Conservation (phyloP, 2,113 vertebrate species). For the Daphoenositta chrysoptera region DNA sequence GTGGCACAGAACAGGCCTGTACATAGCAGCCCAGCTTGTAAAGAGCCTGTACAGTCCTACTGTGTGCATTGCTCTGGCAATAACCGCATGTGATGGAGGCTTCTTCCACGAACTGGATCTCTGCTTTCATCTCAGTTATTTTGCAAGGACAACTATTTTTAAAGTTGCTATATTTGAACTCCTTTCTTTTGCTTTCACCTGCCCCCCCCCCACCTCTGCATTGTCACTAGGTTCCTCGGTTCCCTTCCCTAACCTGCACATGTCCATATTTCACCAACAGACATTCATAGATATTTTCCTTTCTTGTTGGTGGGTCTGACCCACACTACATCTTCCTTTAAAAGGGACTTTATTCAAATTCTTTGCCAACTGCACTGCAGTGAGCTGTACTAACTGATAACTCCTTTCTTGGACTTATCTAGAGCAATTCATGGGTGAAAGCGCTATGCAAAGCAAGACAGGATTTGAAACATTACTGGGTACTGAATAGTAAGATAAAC, state of each 20-base stretch:
- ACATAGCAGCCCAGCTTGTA: background rate
- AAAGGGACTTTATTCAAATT: background rate
- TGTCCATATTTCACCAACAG: background rate
- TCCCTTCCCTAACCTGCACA: background rate
- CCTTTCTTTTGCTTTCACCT: slow-evolving; percentile 34
- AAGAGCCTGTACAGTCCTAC: background rate
- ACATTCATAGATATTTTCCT: background rate
- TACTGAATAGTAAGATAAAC: slow-evolving; percentile 25
- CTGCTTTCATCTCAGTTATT: slow-evolving; percentile 22
- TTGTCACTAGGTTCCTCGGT: background rate
- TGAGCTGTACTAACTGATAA: slow-evolving; percentile 34
- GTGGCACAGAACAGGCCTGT: background rate
- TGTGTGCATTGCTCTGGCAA: slow-evolving; percentile 33
- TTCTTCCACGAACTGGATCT: slow-evolving; percentile 30
- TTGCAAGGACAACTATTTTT: slow-evolving; percentile 55
- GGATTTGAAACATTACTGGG: background rate
- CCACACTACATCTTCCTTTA: background rate
- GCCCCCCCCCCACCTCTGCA: background rate
- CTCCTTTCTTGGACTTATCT: slow-evolving; percentile 6
- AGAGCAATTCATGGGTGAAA: slow-evolving; percentile 32
- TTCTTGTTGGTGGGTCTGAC: background rate
- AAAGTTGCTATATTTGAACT: slow-evolving; percentile 43
- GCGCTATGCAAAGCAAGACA: slow-evolving; percentile 14
- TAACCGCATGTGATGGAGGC: slow-evolving; percentile 29
- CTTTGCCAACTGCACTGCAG: background rate